Evolutionary conservation across 2,113 vertebrate genomes (phyloP).

Genomic region (Tachuris rubrigastra): DNA sequence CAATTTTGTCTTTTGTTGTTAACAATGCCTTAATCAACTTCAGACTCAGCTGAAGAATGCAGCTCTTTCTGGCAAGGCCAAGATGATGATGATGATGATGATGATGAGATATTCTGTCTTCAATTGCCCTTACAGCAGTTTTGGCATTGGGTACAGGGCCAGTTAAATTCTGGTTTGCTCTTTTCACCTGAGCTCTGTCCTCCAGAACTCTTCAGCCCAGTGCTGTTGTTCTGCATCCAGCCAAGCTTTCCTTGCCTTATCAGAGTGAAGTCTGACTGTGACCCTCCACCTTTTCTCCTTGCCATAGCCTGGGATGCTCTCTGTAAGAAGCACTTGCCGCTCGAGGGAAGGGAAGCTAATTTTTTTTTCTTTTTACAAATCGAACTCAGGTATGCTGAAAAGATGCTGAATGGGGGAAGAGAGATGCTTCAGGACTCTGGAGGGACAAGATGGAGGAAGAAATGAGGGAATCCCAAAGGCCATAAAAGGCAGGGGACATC

Average conservation of each 20-base stretch:
- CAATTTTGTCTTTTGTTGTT: not conserved
- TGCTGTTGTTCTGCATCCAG: fast-evolving
- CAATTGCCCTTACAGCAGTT: not conserved
- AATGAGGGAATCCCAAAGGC: not conserved
- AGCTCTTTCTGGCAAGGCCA: not conserved
- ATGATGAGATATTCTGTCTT: not conserved
- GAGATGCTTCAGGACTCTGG: not conserved
- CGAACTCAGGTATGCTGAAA: not conserved
- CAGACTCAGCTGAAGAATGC: not conserved
- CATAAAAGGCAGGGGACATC: not conserved
- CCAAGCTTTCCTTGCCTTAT: fast-evolving
- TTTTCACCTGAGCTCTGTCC: not conserved
- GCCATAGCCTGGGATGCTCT: not conserved
- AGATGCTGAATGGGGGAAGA: not conserved
- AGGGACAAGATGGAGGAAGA: not conserved
- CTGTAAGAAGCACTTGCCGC: not conserved
- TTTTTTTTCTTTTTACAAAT: not conserved
- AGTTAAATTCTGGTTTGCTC: not conserved
- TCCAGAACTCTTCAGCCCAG: not conserved
- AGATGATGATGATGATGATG: not conserved
- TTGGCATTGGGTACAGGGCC: not conserved
- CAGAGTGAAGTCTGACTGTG: not conserved
- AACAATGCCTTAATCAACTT: not conserved
- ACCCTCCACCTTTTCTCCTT: not conserved
- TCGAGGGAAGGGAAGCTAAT: not conserved